Conservation (phyloP, 53 echinoderm and acorn worm genomes). For the Hippasteria phrygiana region DNA sequence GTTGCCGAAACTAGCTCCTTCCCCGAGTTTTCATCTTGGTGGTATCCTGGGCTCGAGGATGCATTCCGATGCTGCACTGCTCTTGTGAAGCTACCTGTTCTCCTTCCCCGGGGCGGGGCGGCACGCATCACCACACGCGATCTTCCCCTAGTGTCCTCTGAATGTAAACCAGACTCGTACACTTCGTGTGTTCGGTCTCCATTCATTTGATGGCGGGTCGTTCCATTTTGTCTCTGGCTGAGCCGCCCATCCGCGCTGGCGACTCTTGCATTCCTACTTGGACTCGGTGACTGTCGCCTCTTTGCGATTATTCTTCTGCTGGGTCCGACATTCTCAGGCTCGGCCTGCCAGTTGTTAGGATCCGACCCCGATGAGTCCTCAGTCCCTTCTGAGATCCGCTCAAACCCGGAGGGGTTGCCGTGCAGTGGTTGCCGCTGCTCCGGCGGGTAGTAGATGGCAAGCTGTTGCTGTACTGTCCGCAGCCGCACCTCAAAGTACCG, state of each 20-base stretch:
- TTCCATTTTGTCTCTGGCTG: not conserved
- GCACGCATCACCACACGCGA: not conserved
- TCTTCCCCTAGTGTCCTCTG: conserved; percentile 27
- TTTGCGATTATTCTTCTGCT: conserved; percentile 3
- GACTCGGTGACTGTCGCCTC: conserved; percentile 40
- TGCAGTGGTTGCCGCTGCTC: conserved; percentile 40
- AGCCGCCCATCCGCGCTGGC: conserved; percentile 15
- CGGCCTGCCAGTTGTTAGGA: not conserved
- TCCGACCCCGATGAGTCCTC: conserved; percentile 41
- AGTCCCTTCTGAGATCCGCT: conserved; percentile 54
- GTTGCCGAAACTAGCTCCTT: conserved; percentile 59
- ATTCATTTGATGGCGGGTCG: not conserved
- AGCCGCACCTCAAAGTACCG: conserved; percentile 83
- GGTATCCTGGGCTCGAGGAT: not conserved
- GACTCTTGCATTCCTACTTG: not conserved
- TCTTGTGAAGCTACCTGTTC: conserved; percentile 61
- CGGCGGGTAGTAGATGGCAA: conserved; percentile 48
- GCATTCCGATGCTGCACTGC: conserved; percentile 45
- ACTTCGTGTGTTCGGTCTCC: not conserved
- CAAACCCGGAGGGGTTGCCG: conserved; percentile 49
- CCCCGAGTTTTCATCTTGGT: not conserved
- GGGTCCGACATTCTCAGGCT: not conserved
- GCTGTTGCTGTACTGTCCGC: conserved; percentile 81
- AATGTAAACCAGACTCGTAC: not conserved
- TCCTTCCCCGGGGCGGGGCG: conserved; percentile 20